Conservation (phyloP, 2,797 vertebrate species). For the Hydrophis major region DNA sequence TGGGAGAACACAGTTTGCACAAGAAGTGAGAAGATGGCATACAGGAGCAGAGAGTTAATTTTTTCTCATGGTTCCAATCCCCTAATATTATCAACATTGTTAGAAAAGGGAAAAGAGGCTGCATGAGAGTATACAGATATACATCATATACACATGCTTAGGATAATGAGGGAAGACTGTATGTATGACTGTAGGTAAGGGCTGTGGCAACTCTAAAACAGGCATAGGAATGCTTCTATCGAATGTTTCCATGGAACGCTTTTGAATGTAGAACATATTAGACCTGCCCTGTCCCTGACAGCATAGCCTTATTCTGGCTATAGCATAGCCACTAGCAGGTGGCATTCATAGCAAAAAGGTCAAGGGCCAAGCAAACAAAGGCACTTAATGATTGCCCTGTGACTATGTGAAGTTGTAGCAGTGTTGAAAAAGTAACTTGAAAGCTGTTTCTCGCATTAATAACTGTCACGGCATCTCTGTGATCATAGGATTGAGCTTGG, state of each 20-base stretch:
- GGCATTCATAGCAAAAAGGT: background rate
- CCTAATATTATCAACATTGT: background rate
- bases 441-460: background rate
- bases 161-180: background rate
- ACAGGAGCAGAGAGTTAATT: background rate
- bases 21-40: background rate
- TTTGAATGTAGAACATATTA: background rate
- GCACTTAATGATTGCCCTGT: background rate
- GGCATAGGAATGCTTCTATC: too few relatives aligned
- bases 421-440: background rate
- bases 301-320: background rate
- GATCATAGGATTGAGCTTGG: background rate
- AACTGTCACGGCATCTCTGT: background rate
- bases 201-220: too few relatives aligned
- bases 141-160: background rate
- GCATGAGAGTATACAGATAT: background rate
- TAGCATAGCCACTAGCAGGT: background rate
- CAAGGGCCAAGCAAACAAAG: background rate
- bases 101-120: background rate
- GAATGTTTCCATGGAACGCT: background rate
- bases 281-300: background rate
- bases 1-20: background rate
- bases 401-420: background rate
- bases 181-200: background rate
- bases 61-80: background rate